Conservation (phyloP, 2,888 invertebrate genomes). For the Stenodera caucasica region DNA sequence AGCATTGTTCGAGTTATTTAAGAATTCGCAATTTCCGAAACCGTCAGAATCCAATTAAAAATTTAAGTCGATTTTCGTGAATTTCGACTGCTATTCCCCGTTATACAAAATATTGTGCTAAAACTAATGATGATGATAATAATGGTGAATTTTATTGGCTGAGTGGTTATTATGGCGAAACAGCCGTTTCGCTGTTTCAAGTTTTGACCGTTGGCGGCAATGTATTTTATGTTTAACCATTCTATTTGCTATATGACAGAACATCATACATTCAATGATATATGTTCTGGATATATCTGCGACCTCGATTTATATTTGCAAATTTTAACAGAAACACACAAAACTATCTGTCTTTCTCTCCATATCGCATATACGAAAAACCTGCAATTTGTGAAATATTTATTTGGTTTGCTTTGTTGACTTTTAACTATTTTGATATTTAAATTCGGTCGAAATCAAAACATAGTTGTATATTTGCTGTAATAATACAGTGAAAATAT, state of each 20-base stretch:
- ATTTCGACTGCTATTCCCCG: too few species aligned
- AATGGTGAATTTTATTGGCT: too few species aligned
- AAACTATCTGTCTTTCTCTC: background rate
- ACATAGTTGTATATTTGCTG: too few species aligned
- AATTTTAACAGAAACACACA: constrained; percentile 22
- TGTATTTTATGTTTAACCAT: constrained; percentile 39
- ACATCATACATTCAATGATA: constrained; percentile 29
- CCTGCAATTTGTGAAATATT: background rate
- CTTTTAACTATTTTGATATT: background rate
- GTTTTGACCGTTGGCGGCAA: constrained; percentile 10
- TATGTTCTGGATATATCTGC: constrained; percentile 18
- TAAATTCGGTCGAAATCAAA: too few species aligned
- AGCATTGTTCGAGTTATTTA: too few species aligned
- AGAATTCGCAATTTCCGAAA: too few species aligned
- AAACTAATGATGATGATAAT: too few species aligned
- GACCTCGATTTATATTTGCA: constrained; percentile 28
- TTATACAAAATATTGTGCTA: too few species aligned
- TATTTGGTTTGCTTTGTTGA: background rate
- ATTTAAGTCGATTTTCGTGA: too few species aligned
- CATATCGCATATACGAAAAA: background rate
- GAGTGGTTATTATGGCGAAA: constrained; percentile 7
- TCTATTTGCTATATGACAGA: constrained; percentile 37
- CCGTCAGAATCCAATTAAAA: too few species aligned
- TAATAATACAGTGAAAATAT: too few species aligned
- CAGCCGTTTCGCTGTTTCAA: constrained; percentile 23